phyloP scores from a whole-genome alignment of 2,797 vertebrate genomes.

The Peromyscus attwateri region DNA sequence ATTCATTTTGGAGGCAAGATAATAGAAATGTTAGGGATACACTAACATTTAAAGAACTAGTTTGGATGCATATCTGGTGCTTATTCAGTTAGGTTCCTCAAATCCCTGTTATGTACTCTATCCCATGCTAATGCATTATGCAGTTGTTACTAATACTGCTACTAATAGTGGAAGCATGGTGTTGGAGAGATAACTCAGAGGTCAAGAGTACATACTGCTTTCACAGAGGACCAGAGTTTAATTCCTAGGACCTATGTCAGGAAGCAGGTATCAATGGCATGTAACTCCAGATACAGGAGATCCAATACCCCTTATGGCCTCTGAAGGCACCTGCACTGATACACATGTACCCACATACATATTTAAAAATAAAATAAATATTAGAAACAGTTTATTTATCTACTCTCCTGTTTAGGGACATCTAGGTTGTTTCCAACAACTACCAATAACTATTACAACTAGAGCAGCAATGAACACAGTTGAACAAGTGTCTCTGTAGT shows the following conservation, averaged over 20 bases:
- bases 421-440: neutral
- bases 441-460: neutral
- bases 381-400: neutral
- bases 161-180: neutral
- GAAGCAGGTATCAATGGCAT: neutral
- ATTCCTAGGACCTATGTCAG: neutral
- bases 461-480: neutral
- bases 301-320: neutral
- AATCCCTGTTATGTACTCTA: neutral
- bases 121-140: neutral
- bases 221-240: neutral
- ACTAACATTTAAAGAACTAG: neutral
- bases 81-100: neutral
- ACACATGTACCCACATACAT: neutral
- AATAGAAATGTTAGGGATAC: conserved; percentile 5
- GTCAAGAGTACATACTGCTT: neutral
- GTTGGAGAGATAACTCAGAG: neutral
- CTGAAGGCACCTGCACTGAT: neutral
- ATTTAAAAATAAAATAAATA: neutral
- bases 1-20: neutral
- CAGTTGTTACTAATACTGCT: neutral
- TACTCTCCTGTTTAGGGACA: neutral
- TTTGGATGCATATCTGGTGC: neutral
- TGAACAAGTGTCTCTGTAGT: neutral
- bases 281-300: neutral